A percentile compares a stretch with the other conserved stretches of the same genome.
phyloP scores from a whole-genome alignment of 2,797 vertebrate genomes.

The Cheirogaleus major region DNA sequence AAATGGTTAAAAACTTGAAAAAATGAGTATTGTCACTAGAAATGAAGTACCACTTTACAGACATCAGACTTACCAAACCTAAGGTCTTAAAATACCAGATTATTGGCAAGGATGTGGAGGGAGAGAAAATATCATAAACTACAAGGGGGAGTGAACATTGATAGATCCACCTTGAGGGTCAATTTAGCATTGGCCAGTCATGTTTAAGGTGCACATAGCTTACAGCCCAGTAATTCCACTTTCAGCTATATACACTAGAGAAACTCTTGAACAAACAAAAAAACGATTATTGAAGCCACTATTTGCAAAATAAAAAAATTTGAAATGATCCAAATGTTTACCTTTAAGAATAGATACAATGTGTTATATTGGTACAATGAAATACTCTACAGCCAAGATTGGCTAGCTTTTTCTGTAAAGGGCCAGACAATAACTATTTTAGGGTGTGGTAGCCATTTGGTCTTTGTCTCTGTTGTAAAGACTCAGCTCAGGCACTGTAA shows the following conservation, averaged over 20 bases:
- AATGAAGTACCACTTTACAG: neutral
- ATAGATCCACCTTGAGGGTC: neutral
- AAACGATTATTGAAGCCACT: neutral
- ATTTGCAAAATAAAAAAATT: neutral
- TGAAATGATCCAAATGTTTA: neutral
- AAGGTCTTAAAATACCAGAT: neutral
- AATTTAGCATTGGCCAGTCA: neutral
- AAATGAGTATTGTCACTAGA: rapidly evolving
- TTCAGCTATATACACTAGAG: neutral
- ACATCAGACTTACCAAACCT: neutral
- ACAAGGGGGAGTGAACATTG: neutral
- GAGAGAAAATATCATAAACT: neutral
- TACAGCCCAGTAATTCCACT: neutral
- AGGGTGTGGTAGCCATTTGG: neutral
- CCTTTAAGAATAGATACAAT: neutral
- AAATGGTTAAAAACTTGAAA: neutral
- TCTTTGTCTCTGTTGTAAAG: neutral
- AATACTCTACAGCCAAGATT: neutral
- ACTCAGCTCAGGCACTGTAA: neutral
- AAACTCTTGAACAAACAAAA: conserved; percentile 2
- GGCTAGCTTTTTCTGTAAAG: neutral
- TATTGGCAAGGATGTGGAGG: neutral
- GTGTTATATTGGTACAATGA: neutral
- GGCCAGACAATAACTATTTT: neutral
- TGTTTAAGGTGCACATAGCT: neutral